Evolutionary conservation across 2,113 vertebrate genomes (phyloP), one percentile per base, ranked within the genome.

Genomic region (Toxotes chatareus): DNA sequence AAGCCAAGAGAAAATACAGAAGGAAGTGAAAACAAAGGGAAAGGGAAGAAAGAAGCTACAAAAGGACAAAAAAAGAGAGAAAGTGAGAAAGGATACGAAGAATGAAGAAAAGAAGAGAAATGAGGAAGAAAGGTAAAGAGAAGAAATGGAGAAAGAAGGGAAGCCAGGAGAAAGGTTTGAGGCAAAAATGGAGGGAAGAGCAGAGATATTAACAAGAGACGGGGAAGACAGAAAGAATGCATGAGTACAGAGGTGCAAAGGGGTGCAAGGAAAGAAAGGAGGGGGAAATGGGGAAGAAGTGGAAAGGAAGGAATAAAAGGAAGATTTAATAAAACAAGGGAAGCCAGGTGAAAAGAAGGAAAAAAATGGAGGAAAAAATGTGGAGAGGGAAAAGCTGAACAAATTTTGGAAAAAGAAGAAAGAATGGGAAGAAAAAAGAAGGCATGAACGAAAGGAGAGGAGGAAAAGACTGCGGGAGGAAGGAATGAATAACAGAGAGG

Each of bases 221-320:
- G 32, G 16, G 12, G 14, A 36, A 9, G 56, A 17, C 23, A 51
- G 63, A 60, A 55, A 68, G 44, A 36, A 51, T 23, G 73, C 0
- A 19, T 55, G 14, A 64, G 40, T 32, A 27, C 56, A 53, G 21
- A 79, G n/a, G n/a, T n/a, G n/a, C n/a, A 62, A 69, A 19, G 49
- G 65, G 8, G 7, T 51, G 10, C 4, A 51, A 16, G 3, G 13
- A 55, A 64, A 19, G 23, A 17, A 32, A 55, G 42, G 27, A 2
- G 5, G 32, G 3, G 7, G 7, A 46, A 21, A 40, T 8, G 38
- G 32, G 61, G 11, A 2, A 55, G 44, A 32, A 7, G 1, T 10
- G 7, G 27, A 4, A 46, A n/a, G 17, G 11, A 19, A 56, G 5
- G 8, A 9, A 7, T 36, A 44, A 19, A 11, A 3, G 16, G 16